Evolutionary conservation across 2,113 vertebrate genomes (phyloP), one percentile per base, ranked within the genome.

Genomic region (Gasterosteus aculeatus): DNA sequence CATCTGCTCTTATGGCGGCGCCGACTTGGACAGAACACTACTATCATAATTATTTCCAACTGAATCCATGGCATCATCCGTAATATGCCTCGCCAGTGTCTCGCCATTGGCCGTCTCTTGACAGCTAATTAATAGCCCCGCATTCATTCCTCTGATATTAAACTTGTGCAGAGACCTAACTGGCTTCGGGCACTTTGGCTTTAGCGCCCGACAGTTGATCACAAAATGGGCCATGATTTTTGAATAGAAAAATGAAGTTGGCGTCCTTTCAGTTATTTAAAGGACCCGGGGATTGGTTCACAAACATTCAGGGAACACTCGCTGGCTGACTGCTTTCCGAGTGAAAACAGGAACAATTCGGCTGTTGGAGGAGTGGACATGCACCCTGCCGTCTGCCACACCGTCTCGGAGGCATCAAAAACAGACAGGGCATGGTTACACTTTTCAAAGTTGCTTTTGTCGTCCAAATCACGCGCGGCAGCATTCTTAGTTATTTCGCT

Each of bases 51-150:
- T 82, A 78, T 66, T 80, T 73, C 72, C 72, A 84, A 75, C 72
- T 44, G 71, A 83, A 86, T 88, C 74, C 81, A 31, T 22, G 61
- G 83, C 84, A 81, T 90, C 82, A 79, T 83, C 82, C 77, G 56
- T 80, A 87, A 81, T 84, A 75, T 61, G 71, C 79, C 79, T 46
- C 9, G 73, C 35, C 35, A 80, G 82, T 77, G 66, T 72, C 69
- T 81, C 19, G 44, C 80, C 79, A 75, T 44, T 78, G 86, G 85
- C 71, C 61, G 57, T 78, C 77, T 82, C 54, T 33, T 82, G 87
- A 90, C 88, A 88, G 85, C 75, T 83, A 87, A 91, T 92, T 89
- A 86, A 89, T 87, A 72, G 58, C 12, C 51, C 72, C 22, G 33
- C 46, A 60, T 72, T 51, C 38, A 60, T 75, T 80, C 57, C 22